Evolutionary conservation across 1,140 invertebrate genomes (phyloP).

Genomic region (Gonioctena quinquepunctata): DNA sequence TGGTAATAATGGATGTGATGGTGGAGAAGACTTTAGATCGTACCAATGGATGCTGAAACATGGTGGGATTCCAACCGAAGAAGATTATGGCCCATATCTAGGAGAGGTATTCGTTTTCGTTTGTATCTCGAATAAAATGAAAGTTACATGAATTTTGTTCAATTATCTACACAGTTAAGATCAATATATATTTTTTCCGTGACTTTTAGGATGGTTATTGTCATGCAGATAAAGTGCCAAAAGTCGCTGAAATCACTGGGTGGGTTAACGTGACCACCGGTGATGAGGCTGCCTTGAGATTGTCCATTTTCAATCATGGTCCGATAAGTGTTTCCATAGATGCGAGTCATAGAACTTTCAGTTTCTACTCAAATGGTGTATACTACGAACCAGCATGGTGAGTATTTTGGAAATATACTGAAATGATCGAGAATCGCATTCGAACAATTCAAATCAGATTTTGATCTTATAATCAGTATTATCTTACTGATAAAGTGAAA

Average conservation of each 20-base stretch:
- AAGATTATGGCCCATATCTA: constrained; percentile 87
- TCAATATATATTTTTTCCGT: neutral
- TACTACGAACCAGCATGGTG: constrained; percentile 87
- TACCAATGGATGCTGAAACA: constrained; percentile 93
- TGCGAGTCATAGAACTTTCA: constrained; percentile 83
- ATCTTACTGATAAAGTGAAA: too few relatives aligned
- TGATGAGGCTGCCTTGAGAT: constrained; percentile 75
- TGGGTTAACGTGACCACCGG: constrained; percentile 88
- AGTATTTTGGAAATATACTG: too few relatives aligned
- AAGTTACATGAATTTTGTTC: neutral
- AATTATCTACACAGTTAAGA: too few relatives aligned
- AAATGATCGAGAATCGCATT: too few relatives aligned
- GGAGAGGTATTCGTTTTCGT: constrained; percentile 67
- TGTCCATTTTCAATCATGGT: constrained; percentile 87
- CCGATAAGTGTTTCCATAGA: constrained; percentile 93
- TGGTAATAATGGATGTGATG: constrained; percentile 96
- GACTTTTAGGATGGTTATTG: constrained; percentile 83
- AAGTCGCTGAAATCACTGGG: constrained; percentile 77
- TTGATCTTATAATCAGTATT: too few relatives aligned
- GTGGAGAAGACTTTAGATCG: constrained; percentile 89
- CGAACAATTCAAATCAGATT: too few relatives aligned
- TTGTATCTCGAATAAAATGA: neutral
- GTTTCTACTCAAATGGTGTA: constrained; percentile 90
- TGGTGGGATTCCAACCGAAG: constrained; percentile 86
- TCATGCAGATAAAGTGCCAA: constrained; percentile 73